Evolutionary conservation across 2,888 invertebrate species (phyloP).

Genomic region (Andricus quercusramuli): DNA sequence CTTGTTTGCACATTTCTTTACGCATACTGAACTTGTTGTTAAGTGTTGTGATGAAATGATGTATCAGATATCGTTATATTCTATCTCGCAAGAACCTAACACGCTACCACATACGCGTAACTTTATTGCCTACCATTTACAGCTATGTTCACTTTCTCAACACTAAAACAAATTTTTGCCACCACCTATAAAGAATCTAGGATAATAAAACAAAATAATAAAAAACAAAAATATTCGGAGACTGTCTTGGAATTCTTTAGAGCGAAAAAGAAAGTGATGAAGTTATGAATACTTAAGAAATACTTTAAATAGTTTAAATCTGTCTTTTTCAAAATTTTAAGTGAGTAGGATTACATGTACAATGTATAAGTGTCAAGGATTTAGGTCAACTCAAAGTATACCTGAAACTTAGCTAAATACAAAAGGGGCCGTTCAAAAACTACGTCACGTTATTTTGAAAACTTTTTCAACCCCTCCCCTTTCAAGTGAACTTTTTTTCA

Average conservation of each 20-base stretch:
- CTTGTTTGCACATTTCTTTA: background rate
- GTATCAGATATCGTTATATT: background rate
- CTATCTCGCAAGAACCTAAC: background rate
- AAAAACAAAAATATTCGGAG: background rate
- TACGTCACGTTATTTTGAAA: too few species aligned
- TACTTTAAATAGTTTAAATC: background rate
- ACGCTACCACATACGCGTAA: background rate
- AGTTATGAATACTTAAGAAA: background rate
- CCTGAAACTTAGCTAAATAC: background rate
- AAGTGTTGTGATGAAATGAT: background rate
- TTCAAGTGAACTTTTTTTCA: background rate
- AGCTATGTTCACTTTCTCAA: conserved; percentile 4
- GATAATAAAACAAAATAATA: background rate
- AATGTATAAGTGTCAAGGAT: background rate
- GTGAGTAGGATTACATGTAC: too few species aligned
- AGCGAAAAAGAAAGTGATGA: background rate
- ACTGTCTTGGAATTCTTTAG: background rate
- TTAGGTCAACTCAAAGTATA: background rate
- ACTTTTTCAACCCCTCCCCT: too few species aligned
- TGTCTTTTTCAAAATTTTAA: too few species aligned
- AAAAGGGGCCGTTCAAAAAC: background rate
- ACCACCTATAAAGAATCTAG: background rate
- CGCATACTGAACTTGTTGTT: background rate
- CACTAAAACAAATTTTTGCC: background rate
- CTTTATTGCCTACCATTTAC: background rate